These are phyloP conservation scores for Amphipyra berbera DNA, from an alignment of 2,888 invertebrate genomes.

Conservation along the genomic window DNA sequence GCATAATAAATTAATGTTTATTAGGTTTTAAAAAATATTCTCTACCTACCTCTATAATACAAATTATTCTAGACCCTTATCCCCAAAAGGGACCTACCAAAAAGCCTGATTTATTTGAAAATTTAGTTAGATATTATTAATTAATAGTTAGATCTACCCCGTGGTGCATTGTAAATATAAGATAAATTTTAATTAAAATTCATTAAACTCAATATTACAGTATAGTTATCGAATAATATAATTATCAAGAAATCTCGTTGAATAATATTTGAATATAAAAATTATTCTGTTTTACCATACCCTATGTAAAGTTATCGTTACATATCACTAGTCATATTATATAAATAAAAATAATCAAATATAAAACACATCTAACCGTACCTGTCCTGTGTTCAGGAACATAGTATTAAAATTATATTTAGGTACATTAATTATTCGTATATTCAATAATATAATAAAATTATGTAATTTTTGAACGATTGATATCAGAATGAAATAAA, in stretches of 20 bases:
- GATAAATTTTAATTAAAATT: conserved; percentile 53
- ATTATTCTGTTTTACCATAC: conserved; percentile 77
- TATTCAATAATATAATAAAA: conserved; percentile 43
- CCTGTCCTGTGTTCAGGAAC: conserved; percentile 89
- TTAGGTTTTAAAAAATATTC: conserved; percentile 67
- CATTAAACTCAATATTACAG: conserved; percentile 60
- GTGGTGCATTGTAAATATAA: conserved; percentile 80
- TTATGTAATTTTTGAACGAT: conserved; percentile 51
- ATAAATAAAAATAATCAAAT: conserved; percentile 73
- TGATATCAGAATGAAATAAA: conserved; percentile 34
- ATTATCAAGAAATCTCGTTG: conserved; percentile 56
- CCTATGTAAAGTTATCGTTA: conserved; percentile 85
- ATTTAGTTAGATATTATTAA: conserved; percentile 64
- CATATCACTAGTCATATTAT: conserved; percentile 89
- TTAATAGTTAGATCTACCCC: conserved; percentile 68
- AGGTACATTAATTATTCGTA: conserved; percentile 48
- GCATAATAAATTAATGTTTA: conserved; percentile 71
- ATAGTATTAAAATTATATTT: conserved; percentile 73
- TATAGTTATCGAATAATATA: conserved; percentile 52
- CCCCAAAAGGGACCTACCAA: conserved; percentile 81
- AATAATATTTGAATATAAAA: conserved; percentile 54
- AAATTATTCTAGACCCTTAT: conserved; percentile 70
- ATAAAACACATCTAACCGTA: conserved; percentile 80
- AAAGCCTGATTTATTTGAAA: conserved; percentile 81
- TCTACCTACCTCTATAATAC: conserved; percentile 83